Evolutionary conservation across 2,888 invertebrate species (phyloP), one percentile per base, ranked within the genome.

Genomic region (Parnassius smintheus): DNA sequence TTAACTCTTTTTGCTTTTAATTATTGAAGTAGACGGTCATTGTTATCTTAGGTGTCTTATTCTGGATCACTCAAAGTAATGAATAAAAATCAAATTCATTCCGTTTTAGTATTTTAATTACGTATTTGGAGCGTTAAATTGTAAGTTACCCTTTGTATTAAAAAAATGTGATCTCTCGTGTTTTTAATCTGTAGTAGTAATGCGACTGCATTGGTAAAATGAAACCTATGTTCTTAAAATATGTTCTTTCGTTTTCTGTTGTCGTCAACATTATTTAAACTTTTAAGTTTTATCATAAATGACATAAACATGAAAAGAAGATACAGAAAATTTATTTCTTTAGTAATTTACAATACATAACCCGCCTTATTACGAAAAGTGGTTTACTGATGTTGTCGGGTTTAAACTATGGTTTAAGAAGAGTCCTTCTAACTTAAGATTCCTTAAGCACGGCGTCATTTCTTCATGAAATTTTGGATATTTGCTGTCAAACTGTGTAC

Each of bases 81-180:
- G 71, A 76, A 73, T 74, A 71, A 76, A 73, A 85, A 87, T 86
- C 85, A 84, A 88, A 86, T 78, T 77, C 72, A 75, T 73, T 66
- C 75, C 68, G 73, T 75, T 78, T n/a, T 77, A 73, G 63, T 66
- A 59, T 61, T 62, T 69, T 65, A 25, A 12, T 44, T 48, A 61
- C 60, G 63, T 67, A 67, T 66, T 64, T 61, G 66, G 65, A 62
- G 66, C 61, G 60, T 64, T 66, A 69, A 66, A 63, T 66, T 70
- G 70, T 71, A 67, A 67, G 68, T 42, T 65, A 73, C 75, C 81
- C 77, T 80, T 74, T 78, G 68, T 64, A 59, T 56, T 53, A 67
- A 67, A 77, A 75, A 78, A 84, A 82, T 87, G 88, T 88, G 88
- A 88, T 89, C 87, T 85, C 81, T 81, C 75, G 72, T 80, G 71